Evolutionary conservation across 2,888 invertebrate genomes (phyloP).

Genomic region (Temnothorax ravouxi): DNA sequence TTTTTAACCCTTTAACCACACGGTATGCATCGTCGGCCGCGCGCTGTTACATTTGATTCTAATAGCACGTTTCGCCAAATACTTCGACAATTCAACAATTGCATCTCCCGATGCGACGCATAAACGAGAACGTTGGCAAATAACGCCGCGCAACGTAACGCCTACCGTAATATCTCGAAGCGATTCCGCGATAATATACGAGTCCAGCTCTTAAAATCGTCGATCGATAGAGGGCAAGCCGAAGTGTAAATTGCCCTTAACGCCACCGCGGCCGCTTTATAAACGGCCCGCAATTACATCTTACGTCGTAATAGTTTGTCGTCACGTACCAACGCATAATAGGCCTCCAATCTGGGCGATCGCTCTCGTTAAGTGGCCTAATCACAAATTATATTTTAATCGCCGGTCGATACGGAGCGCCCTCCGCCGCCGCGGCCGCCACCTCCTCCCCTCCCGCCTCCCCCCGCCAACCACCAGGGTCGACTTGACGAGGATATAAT

Average conservation of each 20-base stretch:
- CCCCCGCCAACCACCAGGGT: slow-evolving; percentile 18
- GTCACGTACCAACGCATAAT: slow-evolving; percentile 75
- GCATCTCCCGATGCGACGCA: not conserved
- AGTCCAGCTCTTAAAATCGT: slow-evolving; percentile 9
- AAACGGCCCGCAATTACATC: slow-evolving; percentile 73
- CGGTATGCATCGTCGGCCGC: slow-evolving; percentile 18
- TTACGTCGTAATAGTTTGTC: slow-evolving; percentile 75
- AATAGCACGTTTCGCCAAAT: slow-evolving; percentile 4
- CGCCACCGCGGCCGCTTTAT: slow-evolving; percentile 48
- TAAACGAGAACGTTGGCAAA: not conserved
- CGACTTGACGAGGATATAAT: slow-evolving; percentile 74
- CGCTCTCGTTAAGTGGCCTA: slow-evolving; percentile 80
- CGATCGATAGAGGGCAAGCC: slow-evolving; percentile 14
- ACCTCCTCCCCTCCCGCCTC: no score
- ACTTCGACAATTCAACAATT: not conserved
- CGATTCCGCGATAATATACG: slow-evolving; percentile 9
- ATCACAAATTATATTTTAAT: slow-evolving; percentile 83
- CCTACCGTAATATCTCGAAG: not conserved
- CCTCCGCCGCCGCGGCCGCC: not conserved
- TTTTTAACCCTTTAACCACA: slow-evolving; percentile 48
- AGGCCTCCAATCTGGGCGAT: slow-evolving; percentile 76
- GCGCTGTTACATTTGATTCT: slow-evolving; percentile 28
- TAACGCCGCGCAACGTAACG: no score
- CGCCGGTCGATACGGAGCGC: slow-evolving; percentile 75
- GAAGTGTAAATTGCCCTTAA: slow-evolving; percentile 54